Percentiles rank a stretch among this genome's conserved stretches.
Conservation (phyloP, 2,888 invertebrate species). For the Prosopocoilus inquinatus region DNA sequence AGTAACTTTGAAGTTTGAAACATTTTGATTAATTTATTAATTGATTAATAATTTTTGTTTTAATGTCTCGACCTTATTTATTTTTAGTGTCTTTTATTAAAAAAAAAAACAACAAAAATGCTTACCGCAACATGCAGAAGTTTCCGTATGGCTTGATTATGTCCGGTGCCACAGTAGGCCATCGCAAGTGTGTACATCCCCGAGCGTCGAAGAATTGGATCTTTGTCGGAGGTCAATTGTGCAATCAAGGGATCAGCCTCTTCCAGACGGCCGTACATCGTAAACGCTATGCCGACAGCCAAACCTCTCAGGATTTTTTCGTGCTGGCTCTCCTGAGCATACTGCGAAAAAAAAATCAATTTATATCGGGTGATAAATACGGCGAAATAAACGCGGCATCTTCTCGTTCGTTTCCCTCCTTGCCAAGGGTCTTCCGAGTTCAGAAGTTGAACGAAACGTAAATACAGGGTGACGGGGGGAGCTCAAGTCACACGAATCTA, state of each 20-base stretch:
- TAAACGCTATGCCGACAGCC: slow-evolving; percentile 93
- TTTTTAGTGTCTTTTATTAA: background rate
- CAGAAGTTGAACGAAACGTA: too few species aligned
- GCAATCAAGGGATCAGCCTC: slow-evolving; percentile 94
- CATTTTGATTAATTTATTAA: too few species aligned
- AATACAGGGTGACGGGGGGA: too few species aligned
- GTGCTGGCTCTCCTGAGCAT: slow-evolving; percentile 94
- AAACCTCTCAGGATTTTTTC: slow-evolving; percentile 97
- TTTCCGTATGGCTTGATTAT: slow-evolving; percentile 91
- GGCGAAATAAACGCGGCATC: background rate
- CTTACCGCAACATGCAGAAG: slow-evolving; percentile 92
- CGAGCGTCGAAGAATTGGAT: slow-evolving; percentile 90
- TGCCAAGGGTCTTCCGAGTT: too few species aligned
- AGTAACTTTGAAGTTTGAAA: too few species aligned
- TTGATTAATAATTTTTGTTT: too few species aligned
- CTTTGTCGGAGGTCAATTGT: slow-evolving; percentile 88
- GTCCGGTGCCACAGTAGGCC: slow-evolving; percentile 97
- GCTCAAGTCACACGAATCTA: too few species aligned
- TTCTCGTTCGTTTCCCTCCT: background rate
- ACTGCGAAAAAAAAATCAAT: slow-evolving; percentile 51
- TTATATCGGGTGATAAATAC: background rate
- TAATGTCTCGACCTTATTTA: background rate
- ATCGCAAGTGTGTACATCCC: slow-evolving; percentile 98
- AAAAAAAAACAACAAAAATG: slow-evolving; percentile 26
- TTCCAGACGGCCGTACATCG: slow-evolving; percentile 95